These are phyloP conservation scores for Drosophila tani DNA, from an alignment of 1,140 invertebrate species.

Conservation along the genomic window DNA sequence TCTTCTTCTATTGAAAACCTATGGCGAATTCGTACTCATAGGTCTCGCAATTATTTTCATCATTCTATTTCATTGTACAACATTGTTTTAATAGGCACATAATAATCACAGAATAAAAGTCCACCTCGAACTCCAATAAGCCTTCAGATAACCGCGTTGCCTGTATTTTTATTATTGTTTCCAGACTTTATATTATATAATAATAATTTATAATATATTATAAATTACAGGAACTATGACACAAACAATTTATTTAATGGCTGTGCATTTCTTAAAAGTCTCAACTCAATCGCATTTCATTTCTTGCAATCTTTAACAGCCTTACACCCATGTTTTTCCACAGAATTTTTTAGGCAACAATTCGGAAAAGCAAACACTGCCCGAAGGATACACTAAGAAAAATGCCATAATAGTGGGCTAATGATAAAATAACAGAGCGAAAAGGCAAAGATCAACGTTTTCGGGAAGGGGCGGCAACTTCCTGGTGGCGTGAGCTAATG, in stretches of 20 bases:
- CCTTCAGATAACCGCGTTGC: too few relatives aligned
- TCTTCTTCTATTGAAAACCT: background rate
- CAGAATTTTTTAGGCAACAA: background rate
- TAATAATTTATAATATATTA: background rate
- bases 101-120: too few relatives aligned
- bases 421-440: slow-evolving; percentile 47
- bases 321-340: background rate
- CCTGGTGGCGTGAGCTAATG: slow-evolving; percentile 36
- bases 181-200: too few relatives aligned
- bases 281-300: background rate
- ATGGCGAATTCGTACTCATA: too few relatives aligned
- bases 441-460: slow-evolving; percentile 13
- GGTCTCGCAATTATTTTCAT: background rate
- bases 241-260: background rate
- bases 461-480: slow-evolving; percentile 16
- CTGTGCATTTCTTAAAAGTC: background rate
- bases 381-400: background rate
- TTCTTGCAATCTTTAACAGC: background rate
- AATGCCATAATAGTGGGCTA: slow-evolving; percentile 10
- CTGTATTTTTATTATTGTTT: too few relatives aligned
- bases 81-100: too few relatives aligned
- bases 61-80: too few relatives aligned
- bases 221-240: background rate
- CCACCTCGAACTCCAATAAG: too few relatives aligned
- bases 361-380: slow-evolving; percentile 7